Conservation (phyloP, 1,140 invertebrate species). For the Eupristina koningsbergeri region DNA sequence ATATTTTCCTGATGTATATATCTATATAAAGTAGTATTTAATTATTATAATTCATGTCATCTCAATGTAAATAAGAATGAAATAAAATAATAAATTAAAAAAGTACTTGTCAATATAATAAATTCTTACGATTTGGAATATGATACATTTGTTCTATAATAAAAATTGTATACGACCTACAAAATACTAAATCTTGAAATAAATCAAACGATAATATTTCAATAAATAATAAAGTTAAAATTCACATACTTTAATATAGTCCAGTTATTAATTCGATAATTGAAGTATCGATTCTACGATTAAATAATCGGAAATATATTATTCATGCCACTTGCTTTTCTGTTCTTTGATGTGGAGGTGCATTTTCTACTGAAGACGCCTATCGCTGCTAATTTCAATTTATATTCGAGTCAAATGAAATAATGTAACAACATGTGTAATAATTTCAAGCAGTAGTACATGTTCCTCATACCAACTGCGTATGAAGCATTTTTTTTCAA, state of each 20-base stretch:
- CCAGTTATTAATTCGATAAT: neutral
- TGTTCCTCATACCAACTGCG: neutral
- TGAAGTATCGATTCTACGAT: neutral
- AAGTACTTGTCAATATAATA: no score
- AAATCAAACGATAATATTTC: neutral
- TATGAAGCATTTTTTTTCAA: neutral
- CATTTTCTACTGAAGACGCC: neutral
- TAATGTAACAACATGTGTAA: neutral
- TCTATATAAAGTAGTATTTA: no score
- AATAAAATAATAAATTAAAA: no score
- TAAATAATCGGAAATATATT: neutral
- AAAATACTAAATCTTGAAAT: no score
- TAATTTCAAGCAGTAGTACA: neutral
- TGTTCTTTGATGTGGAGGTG: neutral
- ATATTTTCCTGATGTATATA: no score
- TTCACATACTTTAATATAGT: neutral
- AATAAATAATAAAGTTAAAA: neutral
- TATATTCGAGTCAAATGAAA: neutral
- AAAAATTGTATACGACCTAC: no score
- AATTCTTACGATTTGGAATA: no score
- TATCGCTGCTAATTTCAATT: neutral
- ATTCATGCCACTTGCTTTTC: neutral
- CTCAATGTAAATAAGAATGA: no score
- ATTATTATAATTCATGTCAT: no score
- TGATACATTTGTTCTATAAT: no score